phyloP scores from a whole-genome alignment of 2,113 vertebrate species.

The Arvicanthis niloticus region DNA sequence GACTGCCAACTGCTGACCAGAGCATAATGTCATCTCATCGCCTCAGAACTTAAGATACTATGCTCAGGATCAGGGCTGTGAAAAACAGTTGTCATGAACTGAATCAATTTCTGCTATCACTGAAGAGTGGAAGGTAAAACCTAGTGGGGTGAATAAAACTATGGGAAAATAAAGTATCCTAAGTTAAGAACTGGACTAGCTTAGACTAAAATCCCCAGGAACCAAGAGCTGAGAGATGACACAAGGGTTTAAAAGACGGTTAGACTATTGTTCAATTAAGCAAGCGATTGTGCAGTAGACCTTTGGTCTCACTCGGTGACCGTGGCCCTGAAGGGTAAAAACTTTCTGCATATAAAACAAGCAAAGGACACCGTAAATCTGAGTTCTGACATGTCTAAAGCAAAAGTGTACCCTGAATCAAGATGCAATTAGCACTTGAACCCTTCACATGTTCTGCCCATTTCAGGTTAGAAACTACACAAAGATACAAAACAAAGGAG shows the following conservation, averaged over 20 bases:
- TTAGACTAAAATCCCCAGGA: conserved; percentile 9
- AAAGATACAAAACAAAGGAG: not conserved
- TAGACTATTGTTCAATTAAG: conserved; percentile 32
- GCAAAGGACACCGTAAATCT: not conserved
- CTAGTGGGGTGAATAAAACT: not conserved
- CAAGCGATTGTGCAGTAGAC: not conserved
- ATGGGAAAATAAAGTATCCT: not conserved
- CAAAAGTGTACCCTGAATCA: conserved; percentile 22
- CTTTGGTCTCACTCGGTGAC: conserved; percentile 23
- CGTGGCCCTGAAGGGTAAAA: conserved; percentile 3
- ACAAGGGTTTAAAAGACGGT: conserved; percentile 27
- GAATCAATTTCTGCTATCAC: conserved; percentile 40
- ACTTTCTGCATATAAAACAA: conserved; percentile 44
- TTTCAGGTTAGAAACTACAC: not conserved
- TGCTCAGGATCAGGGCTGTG: not conserved
- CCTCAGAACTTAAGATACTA: conserved; percentile 5
- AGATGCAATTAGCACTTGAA: conserved; percentile 25
- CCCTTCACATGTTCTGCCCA: not conserved
- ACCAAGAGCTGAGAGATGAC: conserved; percentile 21
- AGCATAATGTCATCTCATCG: not conserved
- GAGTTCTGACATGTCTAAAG: conserved; percentile 14
- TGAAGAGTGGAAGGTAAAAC: conserved; percentile 12
- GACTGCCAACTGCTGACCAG: not conserved
- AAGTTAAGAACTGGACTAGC: conserved; percentile 45
- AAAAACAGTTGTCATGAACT: not conserved